These are phyloP conservation scores for Spheniscus humboldti DNA, from an alignment of 2,797 vertebrate genomes.

Conservation along the genomic window DNA sequence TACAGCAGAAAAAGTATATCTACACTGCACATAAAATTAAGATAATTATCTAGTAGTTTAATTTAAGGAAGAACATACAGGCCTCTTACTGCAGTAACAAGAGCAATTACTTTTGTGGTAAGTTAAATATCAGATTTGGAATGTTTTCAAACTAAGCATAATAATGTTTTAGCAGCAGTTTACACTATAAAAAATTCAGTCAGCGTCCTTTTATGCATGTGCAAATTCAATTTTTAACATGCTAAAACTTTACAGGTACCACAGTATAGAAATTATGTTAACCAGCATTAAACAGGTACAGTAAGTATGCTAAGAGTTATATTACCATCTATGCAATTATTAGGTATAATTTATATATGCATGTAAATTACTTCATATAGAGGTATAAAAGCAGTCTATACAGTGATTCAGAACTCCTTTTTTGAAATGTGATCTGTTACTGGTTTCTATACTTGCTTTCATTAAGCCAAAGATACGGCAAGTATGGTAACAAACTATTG, in stretches of 20 bases:
- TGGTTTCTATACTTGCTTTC: background rate
- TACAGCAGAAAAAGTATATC: constrained; percentile 11
- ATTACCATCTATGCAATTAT: background rate
- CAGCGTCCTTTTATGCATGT: background rate
- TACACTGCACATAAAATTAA: constrained; percentile 9
- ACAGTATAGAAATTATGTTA: background rate
- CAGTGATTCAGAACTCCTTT: background rate
- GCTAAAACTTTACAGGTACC: background rate
- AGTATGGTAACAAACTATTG: background rate
- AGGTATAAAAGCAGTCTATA: background rate
- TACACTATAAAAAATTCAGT: background rate
- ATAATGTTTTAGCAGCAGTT: constrained; percentile 17
- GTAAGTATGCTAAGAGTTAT: background rate
- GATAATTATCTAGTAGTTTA: constrained; percentile 38
- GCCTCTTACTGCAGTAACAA: background rate
- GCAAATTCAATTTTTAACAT: background rate
- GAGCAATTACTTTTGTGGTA: constrained; percentile 22
- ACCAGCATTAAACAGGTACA: background rate
- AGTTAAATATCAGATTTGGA: constrained; percentile 51
- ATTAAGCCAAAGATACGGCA: background rate
- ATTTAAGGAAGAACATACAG: constrained; percentile 26
- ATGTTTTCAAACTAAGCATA: constrained; percentile 47
- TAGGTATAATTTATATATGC: background rate
- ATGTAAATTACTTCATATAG: background rate
- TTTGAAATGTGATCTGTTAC: background rate